Base-by-base conservation (phyloP, 2,888 invertebrate species). In the Drosophila merina region DNA sequence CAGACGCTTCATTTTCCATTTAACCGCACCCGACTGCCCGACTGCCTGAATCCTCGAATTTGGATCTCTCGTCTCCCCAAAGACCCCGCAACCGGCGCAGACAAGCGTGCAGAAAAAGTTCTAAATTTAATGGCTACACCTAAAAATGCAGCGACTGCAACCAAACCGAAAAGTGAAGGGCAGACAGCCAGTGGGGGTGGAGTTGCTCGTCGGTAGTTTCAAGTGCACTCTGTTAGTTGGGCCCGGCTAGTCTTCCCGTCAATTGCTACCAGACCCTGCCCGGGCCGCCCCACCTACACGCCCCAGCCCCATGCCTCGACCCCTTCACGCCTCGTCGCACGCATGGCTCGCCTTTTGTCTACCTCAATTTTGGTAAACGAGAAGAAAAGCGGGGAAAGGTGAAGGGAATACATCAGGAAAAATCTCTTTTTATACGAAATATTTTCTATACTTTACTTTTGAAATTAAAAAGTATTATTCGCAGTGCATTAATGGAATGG, bases 121-220 rank as follows among this genome's bases (percentile, higher is more conserved):
- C 84, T 84, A 84, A 83, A 84, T 86, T 88, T 88, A 88, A 88
- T 84, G 86, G 84, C 78, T 88, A 86, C 81, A 83, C 81, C 88
- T 84, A 84, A 88, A 86, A 86, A 88, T 86, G 84, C 86, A 84
- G 80, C 74, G 71, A 83, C 76, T 75, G 86, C 83, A 87, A 69
- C 83, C 51, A 77, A 64, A 30, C 66, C 66, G 12, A 63, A 66
- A 58, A 63, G 66, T 63, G 63, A 63, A 63, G 63, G 63, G 63
- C 63, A 66, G 63, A 26, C 51, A 36, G 52, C 12, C 20, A 12
- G 9, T 12, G 20, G n/a, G 45, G 63, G 47, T n/a, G 52, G 33
- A 50, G 59, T 10, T 51, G 56, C 67, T 77, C 60, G 74, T 60
- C 79, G 76, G 60, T 69, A 81, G 75, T 85, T 82, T 82, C 82